Percentiles rank a stretch among this genome's conserved stretches.
Evolutionary conservation across 2,797 vertebrate species (phyloP).

Genomic region (Antrozous pallidus): DNA sequence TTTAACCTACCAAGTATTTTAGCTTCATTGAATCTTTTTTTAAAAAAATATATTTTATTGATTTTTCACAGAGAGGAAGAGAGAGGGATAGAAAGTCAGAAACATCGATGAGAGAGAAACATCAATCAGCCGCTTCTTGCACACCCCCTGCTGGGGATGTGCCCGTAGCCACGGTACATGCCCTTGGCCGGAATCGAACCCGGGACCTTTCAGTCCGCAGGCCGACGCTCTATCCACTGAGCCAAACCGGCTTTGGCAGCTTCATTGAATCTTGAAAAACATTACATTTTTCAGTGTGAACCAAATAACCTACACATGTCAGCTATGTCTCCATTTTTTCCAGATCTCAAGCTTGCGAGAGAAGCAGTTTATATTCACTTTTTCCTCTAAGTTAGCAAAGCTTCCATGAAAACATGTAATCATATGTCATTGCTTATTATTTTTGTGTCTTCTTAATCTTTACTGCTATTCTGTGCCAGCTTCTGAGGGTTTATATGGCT

Average conservation of each 20-base stretch:
- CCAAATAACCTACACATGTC: not conserved
- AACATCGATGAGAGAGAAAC: too few species aligned
- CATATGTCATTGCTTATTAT: not conserved
- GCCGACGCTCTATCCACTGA: too few species aligned
- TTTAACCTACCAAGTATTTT: not conserved
- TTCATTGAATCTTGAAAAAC: conserved; percentile 13
- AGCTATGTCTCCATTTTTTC: not conserved
- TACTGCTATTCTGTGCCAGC: not conserved
- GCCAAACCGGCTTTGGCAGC: too few species aligned
- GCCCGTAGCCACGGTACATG: too few species aligned
- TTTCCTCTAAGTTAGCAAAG: conserved; percentile 30
- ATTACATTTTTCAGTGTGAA: not conserved
- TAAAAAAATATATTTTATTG: too few species aligned
- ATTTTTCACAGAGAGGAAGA: too few species aligned
- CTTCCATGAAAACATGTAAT: not conserved
- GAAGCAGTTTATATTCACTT: conserved; percentile 19
- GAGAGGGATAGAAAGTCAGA: too few species aligned
- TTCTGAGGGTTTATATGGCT: not conserved
- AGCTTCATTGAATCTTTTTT: not conserved
- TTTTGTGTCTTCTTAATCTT: conserved; percentile 16
- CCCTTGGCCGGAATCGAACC: too few species aligned
- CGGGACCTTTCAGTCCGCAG: too few species aligned
- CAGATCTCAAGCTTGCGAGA: not conserved
- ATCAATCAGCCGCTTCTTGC: too few species aligned
- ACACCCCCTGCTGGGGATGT: too few species aligned